These are phyloP conservation scores for Mantis religiosa DNA, from an alignment of 2,888 invertebrate species.

Conservation along the genomic window DNA sequence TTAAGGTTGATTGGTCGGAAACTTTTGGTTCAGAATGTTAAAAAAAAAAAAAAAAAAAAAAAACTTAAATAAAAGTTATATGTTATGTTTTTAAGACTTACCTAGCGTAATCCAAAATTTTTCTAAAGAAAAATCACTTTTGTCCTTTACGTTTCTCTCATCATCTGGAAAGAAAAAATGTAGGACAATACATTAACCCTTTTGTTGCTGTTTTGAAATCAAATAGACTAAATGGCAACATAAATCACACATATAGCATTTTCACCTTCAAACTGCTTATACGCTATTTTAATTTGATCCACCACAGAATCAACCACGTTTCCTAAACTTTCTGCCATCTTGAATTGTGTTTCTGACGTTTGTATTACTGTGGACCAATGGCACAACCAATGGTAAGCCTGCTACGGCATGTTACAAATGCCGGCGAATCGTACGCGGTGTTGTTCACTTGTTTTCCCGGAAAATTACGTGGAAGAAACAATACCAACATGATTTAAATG, in stretches of 20 bases:
- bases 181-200: not conserved
- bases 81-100: not conserved
- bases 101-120: slow-evolving; percentile 15
- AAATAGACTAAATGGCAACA: not conserved
- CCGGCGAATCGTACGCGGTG: not conserved
- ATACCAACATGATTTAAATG: not conserved
- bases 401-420: too few relatives aligned
- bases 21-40: too few relatives aligned
- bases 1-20: too few relatives aligned
- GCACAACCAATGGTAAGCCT: too few relatives aligned
- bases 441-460: not conserved
- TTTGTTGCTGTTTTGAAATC: not conserved
- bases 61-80: not conserved
- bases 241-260: not conserved
- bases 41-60: too few relatives aligned
- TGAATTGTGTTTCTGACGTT: not conserved
- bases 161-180: not conserved
- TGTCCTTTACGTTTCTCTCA: not conserved
- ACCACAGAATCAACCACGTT: not conserved
- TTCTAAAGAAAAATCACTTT: not conserved
- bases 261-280: slow-evolving; percentile 8
- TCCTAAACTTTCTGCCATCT: slow-evolving; percentile 3
- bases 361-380: too few relatives aligned
- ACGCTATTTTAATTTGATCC: not conserved
- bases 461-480: not conserved